Conservation (phyloP, 2,888 invertebrate genomes). For the Nemotelus pantherinus region DNA sequence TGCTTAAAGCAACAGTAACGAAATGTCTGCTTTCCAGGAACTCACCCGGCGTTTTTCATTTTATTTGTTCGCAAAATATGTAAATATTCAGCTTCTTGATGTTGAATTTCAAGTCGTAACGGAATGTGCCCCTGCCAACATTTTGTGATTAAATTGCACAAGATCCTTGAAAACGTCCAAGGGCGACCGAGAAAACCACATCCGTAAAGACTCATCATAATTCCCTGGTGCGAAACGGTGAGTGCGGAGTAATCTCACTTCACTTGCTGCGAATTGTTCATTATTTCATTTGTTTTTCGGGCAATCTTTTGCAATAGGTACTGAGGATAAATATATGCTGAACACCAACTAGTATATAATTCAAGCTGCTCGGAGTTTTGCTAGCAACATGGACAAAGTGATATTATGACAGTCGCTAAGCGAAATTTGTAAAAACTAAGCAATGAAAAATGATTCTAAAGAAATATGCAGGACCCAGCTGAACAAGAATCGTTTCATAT, state of each 20-base stretch:
- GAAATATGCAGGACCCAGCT: too few species aligned
- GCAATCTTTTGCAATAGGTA: too few species aligned
- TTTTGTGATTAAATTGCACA: not conserved
- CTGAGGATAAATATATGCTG: too few species aligned
- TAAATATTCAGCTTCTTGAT: slow-evolving; percentile 26
- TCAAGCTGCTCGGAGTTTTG: too few species aligned
- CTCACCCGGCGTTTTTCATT: slow-evolving; percentile 19
- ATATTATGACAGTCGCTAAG: too few species aligned
- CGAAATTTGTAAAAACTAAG: too few species aligned
- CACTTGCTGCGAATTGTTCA: not conserved
- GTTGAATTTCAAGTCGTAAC: not conserved
- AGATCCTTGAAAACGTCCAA: not conserved
- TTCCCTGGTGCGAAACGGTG: not conserved
- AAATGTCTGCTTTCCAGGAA: slow-evolving; percentile 13
- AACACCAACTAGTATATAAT: too few species aligned
- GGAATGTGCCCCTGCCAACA: not conserved
- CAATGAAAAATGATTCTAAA: too few species aligned
- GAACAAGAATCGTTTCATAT: too few species aligned
- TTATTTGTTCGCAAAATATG: slow-evolving; percentile 24
- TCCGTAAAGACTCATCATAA: not conserved
- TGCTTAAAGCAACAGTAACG: slow-evolving; percentile 11
- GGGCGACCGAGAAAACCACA: not conserved
- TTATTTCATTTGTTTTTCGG: too few species aligned
- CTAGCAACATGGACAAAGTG: too few species aligned
- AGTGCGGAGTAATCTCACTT: not conserved